phyloP scores from a whole-genome alignment of 2,888 invertebrate genomes.

The Leptopilina drosophilae region DNA sequence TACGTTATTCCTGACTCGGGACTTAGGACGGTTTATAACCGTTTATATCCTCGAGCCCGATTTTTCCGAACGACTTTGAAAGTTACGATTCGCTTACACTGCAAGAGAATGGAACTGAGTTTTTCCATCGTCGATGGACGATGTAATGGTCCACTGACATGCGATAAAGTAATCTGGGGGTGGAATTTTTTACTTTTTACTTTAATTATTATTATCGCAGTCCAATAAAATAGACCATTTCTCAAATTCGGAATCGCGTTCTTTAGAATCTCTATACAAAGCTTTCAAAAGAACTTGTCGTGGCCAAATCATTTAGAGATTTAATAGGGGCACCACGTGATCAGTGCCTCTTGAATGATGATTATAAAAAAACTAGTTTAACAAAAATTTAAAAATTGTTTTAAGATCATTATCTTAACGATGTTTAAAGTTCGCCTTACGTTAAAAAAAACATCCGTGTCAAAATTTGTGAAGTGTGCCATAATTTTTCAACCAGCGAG shows the following conservation, averaged over 20 bases:
- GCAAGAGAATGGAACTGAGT: slow-evolving; percentile 45
- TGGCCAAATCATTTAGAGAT: too few species aligned
- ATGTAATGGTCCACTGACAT: slow-evolving; percentile 52
- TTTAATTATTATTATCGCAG: background rate
- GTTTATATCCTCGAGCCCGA: slow-evolving; percentile 53
- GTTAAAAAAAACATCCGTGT: too few species aligned
- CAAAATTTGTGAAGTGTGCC: too few species aligned
- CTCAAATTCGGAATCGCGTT: background rate
- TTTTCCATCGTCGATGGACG: slow-evolving; percentile 44
- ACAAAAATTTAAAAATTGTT: too few species aligned
- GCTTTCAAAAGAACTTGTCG: background rate
- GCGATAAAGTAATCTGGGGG: slow-evolving; percentile 50
- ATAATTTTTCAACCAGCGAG: too few species aligned
- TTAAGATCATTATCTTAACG: too few species aligned
- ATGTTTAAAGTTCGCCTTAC: too few species aligned
- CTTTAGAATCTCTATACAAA: background rate
- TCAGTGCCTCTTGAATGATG: too few species aligned
- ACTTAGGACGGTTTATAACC: slow-evolving; percentile 52
- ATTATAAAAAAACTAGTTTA: too few species aligned
- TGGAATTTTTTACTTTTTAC: slow-evolving; percentile 19
- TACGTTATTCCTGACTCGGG: slow-evolving; percentile 42
- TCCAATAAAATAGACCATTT: background rate
- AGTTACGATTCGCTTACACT: slow-evolving; percentile 56
- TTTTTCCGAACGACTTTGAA: slow-evolving; percentile 54
- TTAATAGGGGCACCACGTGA: too few species aligned